A percentile compares a stretch with the other conserved stretches of the same genome.
Evolutionary conservation across 2,888 invertebrate genomes (phyloP).

Genomic region (Lordiphosa andalusiaca): DNA sequence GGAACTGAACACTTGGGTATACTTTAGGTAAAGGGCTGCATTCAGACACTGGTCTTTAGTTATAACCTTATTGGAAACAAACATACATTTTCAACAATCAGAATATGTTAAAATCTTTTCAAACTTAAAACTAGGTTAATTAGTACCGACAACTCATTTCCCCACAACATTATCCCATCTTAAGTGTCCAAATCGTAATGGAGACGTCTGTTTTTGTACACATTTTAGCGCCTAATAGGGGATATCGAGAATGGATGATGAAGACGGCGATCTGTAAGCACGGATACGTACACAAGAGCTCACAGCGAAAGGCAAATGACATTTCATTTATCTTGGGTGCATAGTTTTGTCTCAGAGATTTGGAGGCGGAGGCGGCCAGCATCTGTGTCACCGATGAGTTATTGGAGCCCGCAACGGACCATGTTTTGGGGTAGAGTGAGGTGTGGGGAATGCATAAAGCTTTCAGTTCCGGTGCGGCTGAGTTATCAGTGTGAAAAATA

Average conservation of each 20-base stretch:
- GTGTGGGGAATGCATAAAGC: constrained; percentile 19
- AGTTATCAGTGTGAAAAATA: constrained; percentile 63
- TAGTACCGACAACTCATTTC: background rate
- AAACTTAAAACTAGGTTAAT: constrained; percentile 12
- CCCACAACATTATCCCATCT: background rate
- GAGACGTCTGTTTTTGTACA: constrained; percentile 20
- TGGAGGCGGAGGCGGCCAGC: constrained; percentile 45
- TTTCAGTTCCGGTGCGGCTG: constrained; percentile 59
- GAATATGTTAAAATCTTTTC: constrained; percentile 24
- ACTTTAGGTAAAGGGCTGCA: too few species aligned
- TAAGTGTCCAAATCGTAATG: constrained; percentile 6
- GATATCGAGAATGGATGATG: constrained; percentile 17
- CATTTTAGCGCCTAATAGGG: constrained; percentile 26
- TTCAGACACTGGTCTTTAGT: too few species aligned
- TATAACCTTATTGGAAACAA: too few species aligned
- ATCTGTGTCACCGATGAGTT: constrained; percentile 51
- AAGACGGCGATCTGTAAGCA: constrained; percentile 13
- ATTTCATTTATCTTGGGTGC: constrained; percentile 61
- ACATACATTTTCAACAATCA: too few species aligned
- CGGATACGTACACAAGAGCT: constrained; percentile 3
- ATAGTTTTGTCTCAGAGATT: constrained; percentile 15
- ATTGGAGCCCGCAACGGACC: constrained; percentile 29
- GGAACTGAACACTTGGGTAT: too few species aligned
- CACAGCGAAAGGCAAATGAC: constrained; percentile 54
- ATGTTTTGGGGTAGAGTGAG: constrained; percentile 7